Evolutionary conservation across 2,888 invertebrate species (phyloP).

Genomic region (Dioctria linearis): DNA sequence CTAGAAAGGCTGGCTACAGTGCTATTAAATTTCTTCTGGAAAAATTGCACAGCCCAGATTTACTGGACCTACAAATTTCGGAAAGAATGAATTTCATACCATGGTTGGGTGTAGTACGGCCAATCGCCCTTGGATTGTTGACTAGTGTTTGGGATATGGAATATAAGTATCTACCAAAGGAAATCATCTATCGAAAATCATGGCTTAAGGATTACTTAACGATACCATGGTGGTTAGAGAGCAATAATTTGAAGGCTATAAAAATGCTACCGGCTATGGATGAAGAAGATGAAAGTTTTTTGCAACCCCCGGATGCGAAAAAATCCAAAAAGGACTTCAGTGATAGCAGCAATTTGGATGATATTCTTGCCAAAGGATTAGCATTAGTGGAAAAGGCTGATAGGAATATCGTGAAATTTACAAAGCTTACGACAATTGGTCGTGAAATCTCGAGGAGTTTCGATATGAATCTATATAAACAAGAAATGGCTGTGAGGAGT

Average conservation of each 20-base stretch:
- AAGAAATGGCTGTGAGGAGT: constrained; percentile 55
- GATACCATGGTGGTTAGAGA: constrained; percentile 66
- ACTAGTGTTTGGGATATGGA: constrained; percentile 56
- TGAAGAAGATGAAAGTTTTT: constrained; percentile 35
- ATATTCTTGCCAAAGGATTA: constrained; percentile 51
- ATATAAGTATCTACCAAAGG: constrained; percentile 58
- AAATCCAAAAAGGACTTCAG: constrained; percentile 7
- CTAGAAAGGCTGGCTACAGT: constrained; percentile 63
- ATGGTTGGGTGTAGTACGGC: constrained; percentile 65
- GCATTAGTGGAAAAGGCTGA: constrained; percentile 55
- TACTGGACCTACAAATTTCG: constrained; percentile 54
- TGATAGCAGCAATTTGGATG: constrained; percentile 47
- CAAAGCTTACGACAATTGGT: constrained; percentile 34
- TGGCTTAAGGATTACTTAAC: constrained; percentile 61
- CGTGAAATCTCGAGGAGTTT: constrained; percentile 57
- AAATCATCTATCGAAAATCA: constrained; percentile 65
- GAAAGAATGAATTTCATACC: constrained; percentile 59
- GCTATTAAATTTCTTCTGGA: constrained; percentile 64
- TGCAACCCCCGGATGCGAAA: constrained; percentile 36
- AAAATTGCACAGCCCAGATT: constrained; percentile 59
- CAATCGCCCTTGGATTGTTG: constrained; percentile 62
- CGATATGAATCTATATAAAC: constrained; percentile 55
- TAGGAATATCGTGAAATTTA: constrained; percentile 54
- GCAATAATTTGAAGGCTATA: constrained; percentile 61
- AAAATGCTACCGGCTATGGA: constrained; percentile 33